Evolutionary conservation across 2,113 vertebrate species (phyloP), one percentile per base, ranked within the genome.

Genomic region (Emydura subglobosa): DNA sequence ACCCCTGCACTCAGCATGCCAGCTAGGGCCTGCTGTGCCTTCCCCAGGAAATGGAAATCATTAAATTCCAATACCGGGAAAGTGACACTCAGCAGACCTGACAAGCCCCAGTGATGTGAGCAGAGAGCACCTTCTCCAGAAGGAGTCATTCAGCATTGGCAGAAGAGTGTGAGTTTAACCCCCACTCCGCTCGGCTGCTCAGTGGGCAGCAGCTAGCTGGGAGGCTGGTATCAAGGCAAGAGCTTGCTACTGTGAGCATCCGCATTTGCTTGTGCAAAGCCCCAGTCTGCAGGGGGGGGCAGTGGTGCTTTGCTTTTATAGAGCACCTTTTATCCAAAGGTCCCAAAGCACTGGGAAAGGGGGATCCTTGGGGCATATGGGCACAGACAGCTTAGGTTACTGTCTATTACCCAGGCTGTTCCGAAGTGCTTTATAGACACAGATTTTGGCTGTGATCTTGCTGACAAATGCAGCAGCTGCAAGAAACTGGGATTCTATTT

Each of bases 391-490:
- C 10, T 25, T 76, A 39, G 39, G 39, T 39, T 11, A 29, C 21
- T 65, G 12, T 5, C 22, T 0, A 19, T 61, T 1, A 57, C 82
- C 21, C 7, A 12, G 24, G 44, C 49, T 39, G 9, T 42, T 51
- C 74, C 74, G 47, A 1, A 6, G 10, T 7, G 3, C 27, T 68
- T 80, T 10, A 49, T 34, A 54, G 49, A 55, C 13, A 24, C 61
- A 86, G 25, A 9, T 88, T 79, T 0, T 74, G 1, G 74, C 5
- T 29, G 49, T 12, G 2, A 61, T 10, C 6, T 4, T 25, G 42
- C 39, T 17, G 24, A 4, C 51, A 42, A 53, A 27, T 53, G 5
- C 4, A 1, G 1, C 29, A 31, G 61, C 29, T 5, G 6, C 0
- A 88, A 3, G 61, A 76, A 88, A 5, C 39, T 0, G 1, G 1